Base-by-base conservation (phyloP, 1,140 invertebrate genomes). In the Drosophila nebulosa region DNA sequence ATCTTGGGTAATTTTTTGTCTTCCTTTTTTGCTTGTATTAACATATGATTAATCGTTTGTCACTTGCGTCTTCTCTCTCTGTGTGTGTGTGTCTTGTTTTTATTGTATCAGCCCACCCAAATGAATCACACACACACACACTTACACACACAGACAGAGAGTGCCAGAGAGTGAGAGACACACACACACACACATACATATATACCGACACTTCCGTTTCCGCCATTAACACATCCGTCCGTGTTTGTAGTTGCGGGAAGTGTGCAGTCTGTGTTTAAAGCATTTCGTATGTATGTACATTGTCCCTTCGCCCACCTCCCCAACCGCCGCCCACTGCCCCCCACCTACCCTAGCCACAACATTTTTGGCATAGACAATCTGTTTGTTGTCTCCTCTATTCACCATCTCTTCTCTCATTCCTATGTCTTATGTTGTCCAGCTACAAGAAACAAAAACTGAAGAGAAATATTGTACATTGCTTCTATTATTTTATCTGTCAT, bases 211-310 rank as follows among this genome's bases (percentile, higher is more conserved):
- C 83, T 79, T 88, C 83, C 83, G 83, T 64, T 88, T 88, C 83
- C 83, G 83, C 75, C 78, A 88, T 88, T 88, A 88, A 76, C 83
- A 88, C 83, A 88, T 88, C 83, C 83, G 83, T 57, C 42, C 59
- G 63, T 78, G 71, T 78, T 74, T 85, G 79, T 83, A 76, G 42
- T 64, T 66, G 60, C 52, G 69, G 79, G 70, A 74, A 77, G 42
- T 69, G 59, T 79, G 78, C 69, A 73, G 70, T 58, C 62, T 61
- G 53, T 24, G 39, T 30, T 60, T 39, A n/a, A 27, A 42, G 57
- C 57, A 24, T 59, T 42, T 59, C 22, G 9, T 36, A 46, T 46
- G 18, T 58, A 56, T 27, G 4, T 22, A 21, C 27, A 58, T 53
- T 53, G 27, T 36, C 14, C 53, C 3, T 36, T 3, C 10, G 1